Conservation (phyloP, 2,113 vertebrate genomes). For the Osmerus mordax region DNA sequence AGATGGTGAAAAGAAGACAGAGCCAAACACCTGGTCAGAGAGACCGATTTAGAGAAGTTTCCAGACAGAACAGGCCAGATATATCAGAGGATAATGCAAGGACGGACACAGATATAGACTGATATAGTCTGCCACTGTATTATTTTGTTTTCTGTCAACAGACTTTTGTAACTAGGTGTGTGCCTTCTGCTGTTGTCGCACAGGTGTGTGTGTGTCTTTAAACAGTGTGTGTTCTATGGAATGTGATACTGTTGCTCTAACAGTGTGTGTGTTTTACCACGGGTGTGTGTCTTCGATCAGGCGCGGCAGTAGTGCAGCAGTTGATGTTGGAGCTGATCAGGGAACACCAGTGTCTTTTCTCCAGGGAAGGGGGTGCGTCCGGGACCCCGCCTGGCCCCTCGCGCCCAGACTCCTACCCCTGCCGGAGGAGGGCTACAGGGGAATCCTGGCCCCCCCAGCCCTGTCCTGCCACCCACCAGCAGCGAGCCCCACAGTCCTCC, state of each 20-base stretch:
- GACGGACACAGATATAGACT: background rate
- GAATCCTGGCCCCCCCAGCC: conserved; percentile 12
- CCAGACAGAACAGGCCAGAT: background rate
- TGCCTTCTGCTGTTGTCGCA: too few relatives aligned
- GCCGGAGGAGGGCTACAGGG: conserved; percentile 18
- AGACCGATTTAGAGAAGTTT: background rate
- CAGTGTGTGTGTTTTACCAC: background rate
- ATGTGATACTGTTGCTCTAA: background rate
- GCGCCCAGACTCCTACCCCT: conserved; percentile 10
- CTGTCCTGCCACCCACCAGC: conserved; percentile 9
- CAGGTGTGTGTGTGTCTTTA: too few relatives aligned
- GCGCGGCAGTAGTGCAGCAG: conserved; percentile 59
- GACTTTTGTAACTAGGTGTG: too few relatives aligned
- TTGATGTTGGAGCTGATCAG: conserved; percentile 64
- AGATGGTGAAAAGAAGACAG: background rate
- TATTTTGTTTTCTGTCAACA: too few relatives aligned
- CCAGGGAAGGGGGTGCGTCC: conserved; percentile 33
- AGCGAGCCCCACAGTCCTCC: conserved; percentile 25
- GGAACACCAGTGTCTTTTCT: conserved; percentile 63
- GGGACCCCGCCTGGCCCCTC: conserved; percentile 32
- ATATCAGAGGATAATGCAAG: background rate
- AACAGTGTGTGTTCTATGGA: too few relatives aligned
- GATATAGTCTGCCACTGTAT: background rate
- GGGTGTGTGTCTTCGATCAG: conserved; percentile 39
- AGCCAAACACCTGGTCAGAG: background rate